A percentile compares a stretch with the other conserved stretches of the same genome.
Evolutionary conservation across 2,888 invertebrate genomes (phyloP).

Genomic region (Nomada ruficornis): DNA sequence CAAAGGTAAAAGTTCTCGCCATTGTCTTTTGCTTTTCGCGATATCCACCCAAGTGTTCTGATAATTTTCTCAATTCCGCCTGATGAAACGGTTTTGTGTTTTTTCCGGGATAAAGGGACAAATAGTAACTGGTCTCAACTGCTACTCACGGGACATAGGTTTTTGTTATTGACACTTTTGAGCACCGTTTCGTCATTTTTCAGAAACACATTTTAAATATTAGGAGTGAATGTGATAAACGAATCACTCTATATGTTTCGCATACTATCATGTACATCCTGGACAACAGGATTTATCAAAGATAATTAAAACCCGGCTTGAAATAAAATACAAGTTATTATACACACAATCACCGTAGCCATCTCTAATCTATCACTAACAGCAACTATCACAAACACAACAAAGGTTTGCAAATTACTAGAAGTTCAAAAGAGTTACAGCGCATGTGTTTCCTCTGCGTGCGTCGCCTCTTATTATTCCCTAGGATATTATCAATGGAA

Average conservation of each 20-base stretch:
- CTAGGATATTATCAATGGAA: constrained; percentile 19
- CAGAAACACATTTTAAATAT: no score
- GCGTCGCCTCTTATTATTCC: not conserved
- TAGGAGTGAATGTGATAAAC: not conserved
- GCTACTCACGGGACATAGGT: not conserved
- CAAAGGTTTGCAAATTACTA: constrained; percentile 8
- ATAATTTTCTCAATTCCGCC: constrained; percentile 43
- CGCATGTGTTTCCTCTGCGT: not conserved
- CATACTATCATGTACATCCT: not conserved
- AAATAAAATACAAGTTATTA: not conserved
- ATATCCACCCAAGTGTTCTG: constrained; percentile 23
- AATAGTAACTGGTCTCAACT: constrained; percentile 23
- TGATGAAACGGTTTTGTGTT: not conserved
- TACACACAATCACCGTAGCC: not conserved
- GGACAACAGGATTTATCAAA: not conserved
- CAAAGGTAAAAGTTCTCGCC: constrained; percentile 42
- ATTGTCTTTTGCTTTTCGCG: constrained; percentile 44
- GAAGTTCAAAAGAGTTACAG: constrained; percentile 4
- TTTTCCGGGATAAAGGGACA: not conserved
- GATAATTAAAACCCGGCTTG: not conserved
- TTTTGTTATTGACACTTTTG: constrained; percentile 10
- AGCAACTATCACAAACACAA: not conserved
- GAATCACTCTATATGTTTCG: not conserved
- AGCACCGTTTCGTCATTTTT: not conserved
- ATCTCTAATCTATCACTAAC: not conserved